A percentile compares a stretch with the other conserved stretches of the same genome.
phyloP scores from a whole-genome alignment of 2,888 invertebrate genomes.

The Yponomeuta evonymella region DNA sequence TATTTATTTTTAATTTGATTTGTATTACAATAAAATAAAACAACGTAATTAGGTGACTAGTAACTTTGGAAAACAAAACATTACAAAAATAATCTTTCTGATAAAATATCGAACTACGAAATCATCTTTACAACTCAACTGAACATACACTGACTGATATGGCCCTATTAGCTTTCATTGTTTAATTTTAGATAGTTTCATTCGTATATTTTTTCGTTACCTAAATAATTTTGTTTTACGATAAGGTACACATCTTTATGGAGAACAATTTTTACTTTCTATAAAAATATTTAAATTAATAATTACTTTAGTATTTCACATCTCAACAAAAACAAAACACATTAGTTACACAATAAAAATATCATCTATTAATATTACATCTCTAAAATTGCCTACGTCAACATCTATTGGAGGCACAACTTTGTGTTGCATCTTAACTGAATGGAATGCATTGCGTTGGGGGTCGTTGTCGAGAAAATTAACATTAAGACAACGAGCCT shows the following conservation, averaged over 20 bases:
- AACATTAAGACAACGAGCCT: too few species aligned
- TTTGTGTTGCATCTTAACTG: too few species aligned
- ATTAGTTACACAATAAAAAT: slow-evolving; percentile 1
- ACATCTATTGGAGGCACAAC: too few species aligned
- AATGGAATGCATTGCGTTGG: too few species aligned
- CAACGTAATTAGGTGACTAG: slow-evolving; percentile 6
- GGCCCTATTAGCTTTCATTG: neutral
- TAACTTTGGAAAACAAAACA: slow-evolving; percentile 3
- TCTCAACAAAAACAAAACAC: slow-evolving; percentile 30
- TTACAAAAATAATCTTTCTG: neutral
- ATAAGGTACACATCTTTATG: neutral
- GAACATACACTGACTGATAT: neutral
- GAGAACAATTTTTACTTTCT: slow-evolving; percentile 29
- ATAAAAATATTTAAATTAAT: slow-evolving; percentile 38
- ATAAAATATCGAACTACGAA: neutral
- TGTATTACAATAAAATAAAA: slow-evolving; percentile 1
- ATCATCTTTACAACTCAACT: neutral
- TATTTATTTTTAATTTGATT: neutral
- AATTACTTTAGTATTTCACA: slow-evolving; percentile 35
- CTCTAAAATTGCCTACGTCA: neutral
- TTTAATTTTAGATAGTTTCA: neutral
- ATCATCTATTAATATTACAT: slow-evolving; percentile 11
- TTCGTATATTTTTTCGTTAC: neutral
- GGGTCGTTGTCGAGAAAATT: too few species aligned
- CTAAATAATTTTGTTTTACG: neutral